Conservation (phyloP, 37 sponge, comb jelly and placozoan genomes). For the Bolinopsis microptera region DNA sequence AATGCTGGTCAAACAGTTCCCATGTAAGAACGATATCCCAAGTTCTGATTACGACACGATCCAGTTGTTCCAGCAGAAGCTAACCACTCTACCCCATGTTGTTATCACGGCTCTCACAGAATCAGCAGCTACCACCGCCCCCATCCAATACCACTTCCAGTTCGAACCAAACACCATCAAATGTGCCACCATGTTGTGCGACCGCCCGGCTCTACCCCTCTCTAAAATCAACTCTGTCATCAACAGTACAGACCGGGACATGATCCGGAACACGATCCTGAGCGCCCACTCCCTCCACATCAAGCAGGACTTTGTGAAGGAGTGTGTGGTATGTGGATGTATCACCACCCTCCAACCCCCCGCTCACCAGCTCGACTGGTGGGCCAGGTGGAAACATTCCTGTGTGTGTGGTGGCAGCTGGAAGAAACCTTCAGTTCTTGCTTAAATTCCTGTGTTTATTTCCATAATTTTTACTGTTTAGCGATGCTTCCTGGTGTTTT, state of each 20-base stretch:
- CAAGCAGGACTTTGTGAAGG: slow-evolving; percentile 54
- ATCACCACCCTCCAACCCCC: slow-evolving; percentile 2
- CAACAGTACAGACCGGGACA: slow-evolving; percentile 27
- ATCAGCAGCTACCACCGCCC: neutral
- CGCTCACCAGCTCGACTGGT: slow-evolving; percentile 6
- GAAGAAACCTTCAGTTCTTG: slow-evolving; percentile 33
- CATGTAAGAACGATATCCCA: slow-evolving; percentile 32
- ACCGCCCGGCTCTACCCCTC: slow-evolving; percentile 16
- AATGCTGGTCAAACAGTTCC: slow-evolving; percentile 47
- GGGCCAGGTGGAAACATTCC: slow-evolving; percentile 42
- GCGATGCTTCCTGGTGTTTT: too few relatives aligned
- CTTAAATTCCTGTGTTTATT: neutral
- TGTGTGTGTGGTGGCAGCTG: slow-evolving; percentile 44
- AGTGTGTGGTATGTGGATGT: slow-evolving; percentile 65
- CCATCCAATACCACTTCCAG: slow-evolving; percentile 23
- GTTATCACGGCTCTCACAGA: neutral
- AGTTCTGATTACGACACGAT: slow-evolving; percentile 36
- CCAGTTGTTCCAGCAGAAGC: slow-evolving; percentile 57
- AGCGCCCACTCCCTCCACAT: slow-evolving; percentile 1
- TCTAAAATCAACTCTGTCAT: slow-evolving; percentile 45
- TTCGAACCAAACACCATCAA: slow-evolving; percentile 66
- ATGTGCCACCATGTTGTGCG: slow-evolving; percentile 29
- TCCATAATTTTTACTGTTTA: too few relatives aligned
- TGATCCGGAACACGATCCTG: slow-evolving; percentile 62
- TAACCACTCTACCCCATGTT: slow-evolving; percentile 13